Conservation (phyloP, 2,113 vertebrate genomes). For the Falcunculus frontatus region DNA sequence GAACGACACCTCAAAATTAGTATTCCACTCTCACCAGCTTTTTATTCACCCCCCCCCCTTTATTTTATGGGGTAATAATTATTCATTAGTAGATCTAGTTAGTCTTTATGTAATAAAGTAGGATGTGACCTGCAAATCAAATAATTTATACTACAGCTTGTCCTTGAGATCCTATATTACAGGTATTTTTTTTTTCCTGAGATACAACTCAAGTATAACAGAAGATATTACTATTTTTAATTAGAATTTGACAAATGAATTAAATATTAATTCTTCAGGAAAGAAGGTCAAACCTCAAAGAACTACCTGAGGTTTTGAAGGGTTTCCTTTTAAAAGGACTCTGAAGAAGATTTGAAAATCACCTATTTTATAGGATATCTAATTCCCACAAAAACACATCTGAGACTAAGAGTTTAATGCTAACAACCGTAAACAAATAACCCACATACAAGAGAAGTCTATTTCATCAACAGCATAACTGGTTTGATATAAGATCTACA, state of each 20-base stretch:
- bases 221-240: slow-evolving; percentile 52
- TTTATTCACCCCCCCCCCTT: neutral
- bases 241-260: slow-evolving; percentile 57
- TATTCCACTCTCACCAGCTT: slow-evolving; percentile 58
- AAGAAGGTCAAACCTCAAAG: slow-evolving; percentile 36
- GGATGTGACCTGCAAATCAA: slow-evolving; percentile 78
- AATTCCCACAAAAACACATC: neutral
- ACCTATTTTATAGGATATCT: neutral
- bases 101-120: slow-evolving; percentile 76
- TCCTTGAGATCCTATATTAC: slow-evolving; percentile 56
- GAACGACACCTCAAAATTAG: slow-evolving; percentile 61
- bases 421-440: neutral
- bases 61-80: slow-evolving; percentile 81
- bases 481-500: neutral
- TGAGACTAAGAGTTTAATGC: neutral
- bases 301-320: neutral
- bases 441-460: neutral
- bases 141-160: slow-evolving; percentile 67
- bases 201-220: slow-evolving; percentile 10
- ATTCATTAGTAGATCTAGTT: slow-evolving; percentile 78
- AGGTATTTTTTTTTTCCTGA: neutral
- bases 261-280: slow-evolving; percentile 53
- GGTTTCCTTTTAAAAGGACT: neutral
- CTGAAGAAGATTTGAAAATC: neutral
- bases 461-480: neutral